Base-by-base conservation (phyloP, 2,888 invertebrate genomes). In the Acleris laterana region DNA sequence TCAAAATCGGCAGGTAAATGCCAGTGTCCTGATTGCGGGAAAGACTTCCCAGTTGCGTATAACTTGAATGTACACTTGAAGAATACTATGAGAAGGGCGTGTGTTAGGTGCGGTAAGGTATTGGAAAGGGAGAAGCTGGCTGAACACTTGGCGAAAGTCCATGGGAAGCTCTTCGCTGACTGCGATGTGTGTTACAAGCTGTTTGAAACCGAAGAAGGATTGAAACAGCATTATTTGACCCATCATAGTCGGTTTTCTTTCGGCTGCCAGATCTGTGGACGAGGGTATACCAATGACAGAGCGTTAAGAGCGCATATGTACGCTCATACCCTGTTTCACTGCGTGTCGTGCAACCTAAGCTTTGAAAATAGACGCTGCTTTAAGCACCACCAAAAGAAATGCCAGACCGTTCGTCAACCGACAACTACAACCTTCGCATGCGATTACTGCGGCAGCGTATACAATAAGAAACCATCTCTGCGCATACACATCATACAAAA, bases 401-500 rank as follows among this genome's bases (percentile, higher is more conserved):
- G 91, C 70, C 72, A 73, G 16, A 20, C 11, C 3, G n/a, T 62
- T 0, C 62, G 70, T 5, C 20, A 48, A 1, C 44, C 65, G 2
- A 58, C 63, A 48, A 32, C 71, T 17, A 63, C 70, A 1, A 16
- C 57, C 2, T 91, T 78, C 63, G 79, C 79, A 5, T 92, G 92
- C 62, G 79, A 89, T 46, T 69, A 88, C 2, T 92, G 92, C 70
- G 89, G 88, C 0, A 77, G 71, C 0, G 77, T 74, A 0, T 92
- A 91, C 68, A 75, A 80, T 3, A 84, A 84, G 11, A 92, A 92
- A 57, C 87, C 88, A 0, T 91, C 91, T 0, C 66, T 92, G 0
- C 80, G 82, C 3, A 82, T 84, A 2, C 91, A 92, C 62, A 88
- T 91, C 9, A 72, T 87, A 0, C 89, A 90, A 49, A 92, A 92